Percentiles rank a stretch among this genome's conserved stretches.
These are phyloP conservation scores for Drosophila jambulina DNA, from an alignment of 1,140 invertebrate genomes.

Conservation along the genomic window DNA sequence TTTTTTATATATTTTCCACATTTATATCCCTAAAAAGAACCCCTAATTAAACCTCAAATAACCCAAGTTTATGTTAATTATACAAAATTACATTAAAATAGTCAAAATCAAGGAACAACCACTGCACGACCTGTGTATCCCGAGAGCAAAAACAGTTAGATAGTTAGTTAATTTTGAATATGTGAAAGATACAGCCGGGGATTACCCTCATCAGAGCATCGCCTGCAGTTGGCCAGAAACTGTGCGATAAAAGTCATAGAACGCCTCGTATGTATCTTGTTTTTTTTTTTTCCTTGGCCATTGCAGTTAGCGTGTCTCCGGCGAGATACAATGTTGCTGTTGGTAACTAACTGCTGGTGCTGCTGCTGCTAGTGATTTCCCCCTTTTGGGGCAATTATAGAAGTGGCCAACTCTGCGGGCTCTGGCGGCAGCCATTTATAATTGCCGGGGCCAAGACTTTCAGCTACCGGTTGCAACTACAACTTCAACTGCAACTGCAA, in stretches of 20 bases:
- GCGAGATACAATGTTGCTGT: constrained; percentile 29
- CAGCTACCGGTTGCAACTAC: constrained; percentile 35
- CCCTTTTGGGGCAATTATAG: constrained; percentile 46
- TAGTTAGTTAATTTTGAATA: constrained; percentile 32
- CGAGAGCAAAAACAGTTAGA: constrained; percentile 23
- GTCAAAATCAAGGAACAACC: neutral
- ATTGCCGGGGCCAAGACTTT: constrained; percentile 34
- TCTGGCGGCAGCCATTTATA: constrained; percentile 41
- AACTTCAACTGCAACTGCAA: constrained; percentile 10
- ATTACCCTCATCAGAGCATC: constrained; percentile 45
- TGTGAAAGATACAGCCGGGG: constrained; percentile 10
- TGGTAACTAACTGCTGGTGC: constrained; percentile 20
- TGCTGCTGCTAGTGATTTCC: constrained; percentile 31
- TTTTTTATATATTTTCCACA: neutral
- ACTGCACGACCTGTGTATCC: neutral
- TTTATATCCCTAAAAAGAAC: neutral
- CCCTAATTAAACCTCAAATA: neutral
- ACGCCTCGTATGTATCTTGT: constrained; percentile 31
- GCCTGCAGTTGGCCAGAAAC: constrained; percentile 43
- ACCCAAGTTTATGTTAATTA: neutral
- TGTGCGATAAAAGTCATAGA: constrained; percentile 50
- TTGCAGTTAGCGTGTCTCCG: constrained; percentile 38
- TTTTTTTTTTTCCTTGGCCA: neutral
- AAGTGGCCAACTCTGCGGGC: constrained; percentile 40
- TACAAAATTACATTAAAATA: neutral